phyloP scores from a whole-genome alignment of 2,797 vertebrate genomes.

The Semotilus atromaculatus region DNA sequence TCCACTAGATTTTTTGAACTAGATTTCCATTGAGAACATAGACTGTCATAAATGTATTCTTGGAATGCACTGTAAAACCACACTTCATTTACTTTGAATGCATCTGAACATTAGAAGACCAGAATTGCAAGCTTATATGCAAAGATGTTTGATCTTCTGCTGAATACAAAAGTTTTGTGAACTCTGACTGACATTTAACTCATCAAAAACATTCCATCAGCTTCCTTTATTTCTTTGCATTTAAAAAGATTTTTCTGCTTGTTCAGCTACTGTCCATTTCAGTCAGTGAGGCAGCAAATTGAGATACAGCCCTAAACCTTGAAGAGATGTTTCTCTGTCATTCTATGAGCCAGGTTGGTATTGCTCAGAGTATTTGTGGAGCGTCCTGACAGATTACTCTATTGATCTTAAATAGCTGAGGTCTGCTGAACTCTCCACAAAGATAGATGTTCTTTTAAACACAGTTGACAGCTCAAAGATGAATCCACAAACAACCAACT shows the following conservation, averaged over 20 bases:
- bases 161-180: neutral
- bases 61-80: neutral
- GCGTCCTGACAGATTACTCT: slow-evolving; percentile 43
- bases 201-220: neutral
- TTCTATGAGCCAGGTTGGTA: slow-evolving; percentile 11
- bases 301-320: slow-evolving; percentile 29
- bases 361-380: slow-evolving; percentile 28
- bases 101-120: neutral
- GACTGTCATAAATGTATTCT: neutral
- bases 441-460: slow-evolving; percentile 40
- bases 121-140: neutral
- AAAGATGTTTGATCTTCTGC: neutral
- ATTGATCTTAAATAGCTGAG: slow-evolving; percentile 41
- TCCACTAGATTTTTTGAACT: too few relatives aligned
- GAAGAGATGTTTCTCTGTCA: slow-evolving; percentile 38
- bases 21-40: neutral
- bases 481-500: slow-evolving; percentile 30
- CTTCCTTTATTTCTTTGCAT: neutral
- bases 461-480: slow-evolving; percentile 34
- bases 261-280: slow-evolving; percentile 12
- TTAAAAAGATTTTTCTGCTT: slow-evolving; percentile 7
- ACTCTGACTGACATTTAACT: neutral
- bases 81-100: too few relatives aligned
- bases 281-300: slow-evolving; percentile 34
- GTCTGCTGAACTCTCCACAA: slow-evolving; percentile 29